Evolutionary conservation across 2,113 vertebrate genomes (phyloP).

Genomic region (Dasyornis broadbenti): DNA sequence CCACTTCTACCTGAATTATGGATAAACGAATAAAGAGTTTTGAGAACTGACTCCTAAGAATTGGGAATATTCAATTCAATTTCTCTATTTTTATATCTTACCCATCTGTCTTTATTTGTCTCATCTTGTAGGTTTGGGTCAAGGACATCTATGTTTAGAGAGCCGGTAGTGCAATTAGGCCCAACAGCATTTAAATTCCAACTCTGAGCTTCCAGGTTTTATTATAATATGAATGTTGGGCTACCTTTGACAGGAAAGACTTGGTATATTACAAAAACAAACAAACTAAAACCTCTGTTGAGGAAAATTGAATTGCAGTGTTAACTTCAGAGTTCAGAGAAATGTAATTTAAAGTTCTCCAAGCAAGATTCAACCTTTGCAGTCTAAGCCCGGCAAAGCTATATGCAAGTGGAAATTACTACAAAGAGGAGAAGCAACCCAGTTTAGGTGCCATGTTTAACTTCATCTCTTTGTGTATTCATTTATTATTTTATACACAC

Average conservation of each 20-base stretch:
- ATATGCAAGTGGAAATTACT: background rate
- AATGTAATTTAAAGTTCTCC: background rate
- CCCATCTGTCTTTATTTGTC: background rate
- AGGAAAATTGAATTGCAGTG: background rate
- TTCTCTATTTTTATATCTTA: background rate
- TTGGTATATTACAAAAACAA: background rate
- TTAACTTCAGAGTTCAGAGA: background rate
- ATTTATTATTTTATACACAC: background rate
- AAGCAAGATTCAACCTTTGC: background rate
- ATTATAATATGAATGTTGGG: background rate
- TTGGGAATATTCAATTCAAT: background rate
- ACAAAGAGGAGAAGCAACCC: background rate
- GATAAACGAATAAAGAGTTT: background rate
- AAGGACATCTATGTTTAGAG: background rate
- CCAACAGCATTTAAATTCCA: background rate
- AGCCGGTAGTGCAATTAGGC: background rate
- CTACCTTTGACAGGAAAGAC: background rate
- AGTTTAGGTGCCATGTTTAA: background rate
- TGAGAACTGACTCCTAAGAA: background rate
- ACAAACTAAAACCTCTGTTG: background rate
- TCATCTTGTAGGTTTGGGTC: background rate
- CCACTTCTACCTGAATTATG: background rate
- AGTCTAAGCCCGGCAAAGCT: background rate
- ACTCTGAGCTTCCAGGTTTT: background rate
- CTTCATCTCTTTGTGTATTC: background rate